phyloP scores from a whole-genome alignment of 2,113 vertebrate genomes.

The Barbus barbus region DNA sequence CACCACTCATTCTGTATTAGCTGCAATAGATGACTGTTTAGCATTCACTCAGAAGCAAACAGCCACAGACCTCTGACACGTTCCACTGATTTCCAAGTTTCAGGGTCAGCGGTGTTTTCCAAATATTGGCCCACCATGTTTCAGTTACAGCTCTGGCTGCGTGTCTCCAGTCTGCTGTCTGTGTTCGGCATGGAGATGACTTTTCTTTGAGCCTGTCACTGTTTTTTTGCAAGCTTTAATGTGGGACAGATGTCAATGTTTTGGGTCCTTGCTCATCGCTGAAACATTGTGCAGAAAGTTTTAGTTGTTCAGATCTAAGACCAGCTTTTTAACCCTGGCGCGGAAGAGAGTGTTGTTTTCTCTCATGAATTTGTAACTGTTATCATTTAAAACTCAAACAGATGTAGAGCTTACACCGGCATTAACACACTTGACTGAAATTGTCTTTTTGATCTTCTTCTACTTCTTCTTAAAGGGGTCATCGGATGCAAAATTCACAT shows the following conservation, averaged over 20 bases:
- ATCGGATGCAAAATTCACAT: too few species aligned
- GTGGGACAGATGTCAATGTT: constrained; percentile 51
- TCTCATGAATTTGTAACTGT: neutral
- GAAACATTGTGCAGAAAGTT: constrained; percentile 17
- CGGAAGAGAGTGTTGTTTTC: neutral
- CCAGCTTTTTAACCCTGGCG: neutral
- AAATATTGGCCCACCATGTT: constrained; percentile 1
- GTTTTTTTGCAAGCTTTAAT: constrained; percentile 29
- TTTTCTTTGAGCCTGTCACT: constrained; percentile 18
- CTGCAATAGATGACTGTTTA: too few species aligned
- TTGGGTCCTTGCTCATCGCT: constrained; percentile 10
- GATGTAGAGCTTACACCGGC: too few species aligned
- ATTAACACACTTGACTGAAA: neutral
- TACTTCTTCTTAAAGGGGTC: too few species aligned
- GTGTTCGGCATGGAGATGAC: neutral
- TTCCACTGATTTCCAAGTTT: constrained; percentile 4
- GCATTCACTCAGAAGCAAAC: too few species aligned
- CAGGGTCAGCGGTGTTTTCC: neutral
- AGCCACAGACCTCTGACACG: too few species aligned
- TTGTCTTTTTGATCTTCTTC: neutral
- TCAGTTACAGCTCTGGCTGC: constrained; percentile 22
- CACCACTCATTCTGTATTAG: too few species aligned
- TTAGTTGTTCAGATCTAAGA: neutral
- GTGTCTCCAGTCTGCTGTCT: constrained; percentile 14
- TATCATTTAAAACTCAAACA: neutral